phyloP scores from a whole-genome alignment of 1,140 invertebrate species.

The Eumaeus atala region DNA sequence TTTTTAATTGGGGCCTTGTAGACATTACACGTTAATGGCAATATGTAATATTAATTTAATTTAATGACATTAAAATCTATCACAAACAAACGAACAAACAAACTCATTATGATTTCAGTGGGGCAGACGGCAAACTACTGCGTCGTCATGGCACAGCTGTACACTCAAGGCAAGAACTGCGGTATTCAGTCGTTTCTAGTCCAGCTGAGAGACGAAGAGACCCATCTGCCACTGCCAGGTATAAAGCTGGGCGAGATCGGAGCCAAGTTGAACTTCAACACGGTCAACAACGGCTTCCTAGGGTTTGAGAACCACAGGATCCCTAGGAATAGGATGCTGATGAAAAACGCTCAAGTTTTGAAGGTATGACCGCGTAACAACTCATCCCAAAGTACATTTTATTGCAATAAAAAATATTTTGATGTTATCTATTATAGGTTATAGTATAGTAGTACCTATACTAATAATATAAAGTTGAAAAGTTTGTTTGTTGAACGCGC shows the following conservation, averaged over 20 bases:
- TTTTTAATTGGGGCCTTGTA: no score
- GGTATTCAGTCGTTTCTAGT: constrained; percentile 95
- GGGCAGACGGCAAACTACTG: constrained; percentile 94
- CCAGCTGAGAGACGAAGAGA: constrained; percentile 89
- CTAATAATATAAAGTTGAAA: no score
- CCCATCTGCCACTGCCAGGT: constrained; percentile 88
- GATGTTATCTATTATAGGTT: no score
- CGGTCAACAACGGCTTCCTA: constrained; percentile 94
- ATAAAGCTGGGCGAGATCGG: constrained; percentile 96
- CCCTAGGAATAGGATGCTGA: constrained; percentile 90
- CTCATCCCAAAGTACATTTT: no score
- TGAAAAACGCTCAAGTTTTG: constrained; percentile 92
- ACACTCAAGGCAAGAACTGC: constrained; percentile 85
- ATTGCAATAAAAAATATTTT: no score
- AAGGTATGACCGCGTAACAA: constrained; percentile 60
- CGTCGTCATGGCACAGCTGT: constrained; percentile 90
- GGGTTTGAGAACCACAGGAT: constrained; percentile 90
- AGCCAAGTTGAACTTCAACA: constrained; percentile 91
- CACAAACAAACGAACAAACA: no score
- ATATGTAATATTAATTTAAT: no score
- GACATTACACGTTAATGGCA: no score
- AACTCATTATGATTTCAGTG: constrained; percentile 76
- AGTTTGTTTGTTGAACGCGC: no score
- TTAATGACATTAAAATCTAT: no score
- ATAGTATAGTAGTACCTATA: no score